Conservation (phyloP, 2,888 invertebrate species). For the Scelioninae gen. 2 region DNA sequence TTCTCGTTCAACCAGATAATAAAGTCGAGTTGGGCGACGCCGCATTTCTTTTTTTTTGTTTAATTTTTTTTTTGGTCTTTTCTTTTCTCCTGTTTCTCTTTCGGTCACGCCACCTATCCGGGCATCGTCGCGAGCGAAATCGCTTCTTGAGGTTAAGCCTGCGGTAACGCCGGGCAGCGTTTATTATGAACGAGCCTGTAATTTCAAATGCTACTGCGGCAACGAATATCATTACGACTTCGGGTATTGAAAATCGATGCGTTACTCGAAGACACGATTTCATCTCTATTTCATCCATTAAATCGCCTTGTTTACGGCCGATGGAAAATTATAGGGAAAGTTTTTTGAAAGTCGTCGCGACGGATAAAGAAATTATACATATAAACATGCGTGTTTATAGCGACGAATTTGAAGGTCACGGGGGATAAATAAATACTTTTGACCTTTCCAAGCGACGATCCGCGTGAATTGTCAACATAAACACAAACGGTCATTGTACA, state of each 20-base stretch:
- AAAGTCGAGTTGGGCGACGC: conserved; percentile 43
- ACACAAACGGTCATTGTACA: too few relatives aligned
- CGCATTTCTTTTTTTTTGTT: neutral
- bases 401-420: too few relatives aligned
- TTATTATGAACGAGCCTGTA: conserved; percentile 57
- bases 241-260: conserved; percentile 41
- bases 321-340: conserved; percentile 11
- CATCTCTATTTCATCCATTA: conserved; percentile 48
- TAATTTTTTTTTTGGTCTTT: too few relatives aligned
- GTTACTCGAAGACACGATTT: conserved; percentile 40
- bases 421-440: too few relatives aligned
- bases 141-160: conserved; percentile 57
- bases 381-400: too few relatives aligned
- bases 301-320: conserved; percentile 8
- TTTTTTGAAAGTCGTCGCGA: conserved; percentile 12
- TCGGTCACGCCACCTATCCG: conserved; percentile 31
- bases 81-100: conserved; percentile 12
- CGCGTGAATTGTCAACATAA: too few relatives aligned
- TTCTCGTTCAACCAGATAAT: conserved; percentile 55
- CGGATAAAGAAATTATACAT: too few relatives aligned
- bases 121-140: conserved; percentile 46
- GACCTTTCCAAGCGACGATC: too few relatives aligned
- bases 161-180: conserved; percentile 48
- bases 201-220: conserved; percentile 54
- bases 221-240: conserved; percentile 48